These are phyloP conservation scores for Lutjanus campechanus DNA, from an alignment of 2,797 vertebrate genomes.

Conservation along the genomic window DNA sequence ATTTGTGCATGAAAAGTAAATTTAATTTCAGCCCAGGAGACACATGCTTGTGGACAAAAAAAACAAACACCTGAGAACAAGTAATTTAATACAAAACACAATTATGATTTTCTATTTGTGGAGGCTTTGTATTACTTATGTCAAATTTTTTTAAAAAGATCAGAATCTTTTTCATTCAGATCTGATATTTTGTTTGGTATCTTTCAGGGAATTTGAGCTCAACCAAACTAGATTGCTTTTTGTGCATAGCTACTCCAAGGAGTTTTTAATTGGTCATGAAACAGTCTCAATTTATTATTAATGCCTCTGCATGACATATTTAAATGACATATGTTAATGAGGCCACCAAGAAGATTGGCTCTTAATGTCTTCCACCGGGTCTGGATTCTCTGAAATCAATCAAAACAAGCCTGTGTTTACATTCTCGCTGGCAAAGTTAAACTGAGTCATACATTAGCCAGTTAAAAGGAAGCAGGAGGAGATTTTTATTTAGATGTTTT, in stretches of 20 bases:
- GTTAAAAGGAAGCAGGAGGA: no score
- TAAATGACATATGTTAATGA: no score
- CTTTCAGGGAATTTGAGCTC: constrained; percentile 9
- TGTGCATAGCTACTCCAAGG: neutral
- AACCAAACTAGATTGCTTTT: neutral
- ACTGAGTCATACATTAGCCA: no score
- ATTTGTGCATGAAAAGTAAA: neutral
- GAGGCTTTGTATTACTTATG: neutral
- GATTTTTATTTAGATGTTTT: no score
- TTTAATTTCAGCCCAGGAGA: constrained; percentile 7
- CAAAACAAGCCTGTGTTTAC: no score
- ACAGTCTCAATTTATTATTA: no score
- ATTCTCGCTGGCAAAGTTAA: no score
- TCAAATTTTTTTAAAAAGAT: neutral
- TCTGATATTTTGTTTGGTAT: neutral
- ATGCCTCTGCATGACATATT: no score
- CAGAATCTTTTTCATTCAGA: neutral
- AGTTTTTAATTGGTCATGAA: no score
- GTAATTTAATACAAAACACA: constrained; percentile 1
- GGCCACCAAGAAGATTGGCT: no score
- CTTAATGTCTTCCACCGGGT: no score
- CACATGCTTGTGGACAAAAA: constrained; percentile 7
- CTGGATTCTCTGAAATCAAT: no score
- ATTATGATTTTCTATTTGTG: neutral
- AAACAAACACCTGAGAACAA: neutral